Evolutionary conservation across 2,797 vertebrate species (phyloP).

Genomic region (Lutjanus argentimaculatus): DNA sequence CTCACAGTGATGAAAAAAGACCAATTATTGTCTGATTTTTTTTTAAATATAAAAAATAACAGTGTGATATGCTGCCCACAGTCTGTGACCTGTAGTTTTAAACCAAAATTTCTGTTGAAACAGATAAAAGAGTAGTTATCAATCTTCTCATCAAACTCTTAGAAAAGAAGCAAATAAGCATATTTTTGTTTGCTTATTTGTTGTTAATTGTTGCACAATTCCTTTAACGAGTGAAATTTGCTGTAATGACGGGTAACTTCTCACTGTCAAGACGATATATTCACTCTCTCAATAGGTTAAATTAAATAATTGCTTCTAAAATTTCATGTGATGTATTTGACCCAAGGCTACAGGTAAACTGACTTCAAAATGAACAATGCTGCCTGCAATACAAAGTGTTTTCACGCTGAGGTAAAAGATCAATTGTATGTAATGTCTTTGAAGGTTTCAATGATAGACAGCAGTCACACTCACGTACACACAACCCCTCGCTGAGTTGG

Average conservation of each 20-base stretch:
- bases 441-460: background rate
- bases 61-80: no score
- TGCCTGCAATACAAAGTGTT: background rate
- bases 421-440: background rate
- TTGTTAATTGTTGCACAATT: background rate
- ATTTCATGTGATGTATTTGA: background rate
- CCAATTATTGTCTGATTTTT: no score
- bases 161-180: background rate
- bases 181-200: no score
- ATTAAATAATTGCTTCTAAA: background rate
- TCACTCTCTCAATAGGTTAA: background rate
- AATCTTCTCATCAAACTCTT: background rate
- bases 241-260: background rate
- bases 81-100: no score
- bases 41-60: no score
- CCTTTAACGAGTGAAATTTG: no score
- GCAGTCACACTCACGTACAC: background rate
- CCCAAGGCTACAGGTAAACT: background rate
- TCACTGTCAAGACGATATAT: background rate
- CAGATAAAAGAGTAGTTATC: no score
- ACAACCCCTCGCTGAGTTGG: constrained; percentile 15
- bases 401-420: background rate
- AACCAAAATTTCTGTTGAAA: no score
- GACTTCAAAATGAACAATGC: background rate
- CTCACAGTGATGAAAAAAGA: no score